A percentile compares a stretch with the other conserved stretches of the same genome.
Conservation (phyloP, 2,113 vertebrate genomes). For the Burhinus bistriatus region DNA sequence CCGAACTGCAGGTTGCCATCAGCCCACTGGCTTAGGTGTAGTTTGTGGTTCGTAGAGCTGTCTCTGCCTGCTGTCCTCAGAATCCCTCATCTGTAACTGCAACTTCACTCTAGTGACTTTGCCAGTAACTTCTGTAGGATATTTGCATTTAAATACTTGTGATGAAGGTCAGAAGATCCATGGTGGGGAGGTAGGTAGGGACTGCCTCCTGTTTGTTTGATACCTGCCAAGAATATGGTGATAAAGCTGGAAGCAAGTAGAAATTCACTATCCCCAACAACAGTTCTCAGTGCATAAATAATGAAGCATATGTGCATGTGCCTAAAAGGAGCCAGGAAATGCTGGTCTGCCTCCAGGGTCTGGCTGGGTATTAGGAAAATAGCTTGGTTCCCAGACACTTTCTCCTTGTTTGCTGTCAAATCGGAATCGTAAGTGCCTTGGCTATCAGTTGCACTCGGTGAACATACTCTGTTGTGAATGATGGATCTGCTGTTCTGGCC, state of each 20-base stretch:
- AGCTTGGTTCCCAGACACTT: not conserved
- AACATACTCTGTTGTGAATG: not conserved
- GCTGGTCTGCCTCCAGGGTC: not conserved
- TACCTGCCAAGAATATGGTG: not conserved
- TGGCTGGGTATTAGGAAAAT: not conserved
- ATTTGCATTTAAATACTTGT: not conserved
- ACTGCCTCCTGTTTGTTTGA: not conserved
- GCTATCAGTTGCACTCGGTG: not conserved
- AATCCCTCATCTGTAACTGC: not conserved
- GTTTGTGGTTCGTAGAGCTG: not conserved
- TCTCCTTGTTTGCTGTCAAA: not conserved
- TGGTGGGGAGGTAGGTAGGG: not conserved
- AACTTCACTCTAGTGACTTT: not conserved
- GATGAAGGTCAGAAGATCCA: not conserved
- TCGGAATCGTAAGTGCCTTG: not conserved
- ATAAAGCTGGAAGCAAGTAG: not conserved
- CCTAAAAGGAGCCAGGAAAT: not conserved
- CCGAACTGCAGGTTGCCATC: not conserved
- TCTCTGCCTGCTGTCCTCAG: not conserved
- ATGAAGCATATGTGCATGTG: not conserved
- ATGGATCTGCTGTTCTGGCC: not conserved
- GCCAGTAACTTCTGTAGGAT: not conserved
- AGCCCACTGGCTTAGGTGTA: not conserved
- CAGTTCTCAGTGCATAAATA: not conserved
- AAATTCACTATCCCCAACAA: not conserved